A percentile compares a stretch with the other conserved stretches of the same genome.
These are phyloP conservation scores for Diacarnus erythraeanus DNA, from an alignment of 37 sponge, comb jelly and placozoan species.

Conservation along the genomic window DNA sequence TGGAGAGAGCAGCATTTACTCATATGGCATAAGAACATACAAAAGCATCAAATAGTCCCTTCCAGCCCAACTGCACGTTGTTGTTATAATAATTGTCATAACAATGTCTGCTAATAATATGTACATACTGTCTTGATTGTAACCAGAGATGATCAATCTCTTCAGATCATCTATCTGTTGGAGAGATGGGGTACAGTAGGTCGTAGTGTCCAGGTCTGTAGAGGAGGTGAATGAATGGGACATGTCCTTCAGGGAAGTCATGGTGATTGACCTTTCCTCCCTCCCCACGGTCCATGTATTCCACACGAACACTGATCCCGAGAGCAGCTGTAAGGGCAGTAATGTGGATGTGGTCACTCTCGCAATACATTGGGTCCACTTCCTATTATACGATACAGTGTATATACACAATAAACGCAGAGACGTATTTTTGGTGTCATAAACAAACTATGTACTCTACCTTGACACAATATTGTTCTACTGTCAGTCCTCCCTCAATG, in stretches of 20 bases:
- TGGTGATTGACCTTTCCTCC: constrained; percentile 83
- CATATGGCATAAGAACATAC: constrained; percentile 12
- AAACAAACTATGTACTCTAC: constrained; percentile 29
- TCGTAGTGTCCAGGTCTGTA: constrained; percentile 99
- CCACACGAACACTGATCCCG: constrained; percentile 77
- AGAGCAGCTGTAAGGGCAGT: constrained; percentile 85
- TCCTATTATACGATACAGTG: constrained; percentile 75
- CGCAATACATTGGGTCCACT: constrained; percentile 94
- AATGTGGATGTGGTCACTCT: constrained; percentile 97
- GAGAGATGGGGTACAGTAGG: constrained; percentile 64
- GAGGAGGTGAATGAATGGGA: constrained; percentile 78
- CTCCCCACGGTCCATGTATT: constrained; percentile 96
- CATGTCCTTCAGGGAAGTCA: constrained; percentile 79
- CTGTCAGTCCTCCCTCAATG: constrained; percentile 68
- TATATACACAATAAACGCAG: background rate
- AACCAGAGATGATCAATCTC: background rate
- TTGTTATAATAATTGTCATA: background rate
- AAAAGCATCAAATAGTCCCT: constrained; percentile 7
- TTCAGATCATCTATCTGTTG: background rate
- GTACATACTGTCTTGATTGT: background rate
- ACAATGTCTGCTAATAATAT: no score
- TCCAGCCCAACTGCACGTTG: background rate
- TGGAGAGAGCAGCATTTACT: constrained; percentile 29
- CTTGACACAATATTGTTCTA: constrained; percentile 87
- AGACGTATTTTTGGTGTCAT: background rate